Evolutionary conservation across 2,888 invertebrate genomes (phyloP).

Genomic region (Syrista parreyssii): DNA sequence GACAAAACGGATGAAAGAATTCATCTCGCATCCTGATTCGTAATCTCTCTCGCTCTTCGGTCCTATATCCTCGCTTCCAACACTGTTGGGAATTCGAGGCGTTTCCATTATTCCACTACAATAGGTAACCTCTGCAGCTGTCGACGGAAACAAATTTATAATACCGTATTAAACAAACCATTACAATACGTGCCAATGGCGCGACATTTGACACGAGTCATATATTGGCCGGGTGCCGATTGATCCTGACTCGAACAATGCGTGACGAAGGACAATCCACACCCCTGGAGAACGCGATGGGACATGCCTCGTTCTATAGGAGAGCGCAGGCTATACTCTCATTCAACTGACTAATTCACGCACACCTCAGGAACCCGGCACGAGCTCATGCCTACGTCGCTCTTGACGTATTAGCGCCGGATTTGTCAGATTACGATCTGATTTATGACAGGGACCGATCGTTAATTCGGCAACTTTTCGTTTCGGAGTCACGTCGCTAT

Average conservation of each 20-base stretch:
- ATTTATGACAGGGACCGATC: conserved; percentile 41
- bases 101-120: conserved; percentile 49
- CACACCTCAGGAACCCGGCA: not conserved
- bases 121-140: conserved; percentile 49
- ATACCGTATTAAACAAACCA: conserved; percentile 57
- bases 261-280: conserved; percentile 24
- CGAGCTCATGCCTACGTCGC: conserved; percentile 6
- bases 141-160: conserved; percentile 56
- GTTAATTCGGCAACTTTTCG: conserved; percentile 28
- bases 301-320: not conserved
- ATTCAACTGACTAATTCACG: not conserved
- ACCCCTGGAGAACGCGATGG: conserved; percentile 17
- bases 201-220: conserved; percentile 43
- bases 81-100: conserved; percentile 48
- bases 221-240: conserved; percentile 30
- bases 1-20: conserved; percentile 7
- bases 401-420: conserved; percentile 46
- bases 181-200: conserved; percentile 42
- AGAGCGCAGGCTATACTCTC: not conserved
- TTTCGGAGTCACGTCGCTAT: conserved; percentile 43
- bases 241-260: conserved; percentile 27
- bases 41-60: conserved; percentile 17
- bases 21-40: conserved; percentile 10
- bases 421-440: conserved; percentile 48
- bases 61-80: not conserved